Evolutionary conservation across 37 sponge, comb jelly and placozoan species (phyloP), one percentile per base, ranked within the genome.

Genomic region (Tethya wilhelma): DNA sequence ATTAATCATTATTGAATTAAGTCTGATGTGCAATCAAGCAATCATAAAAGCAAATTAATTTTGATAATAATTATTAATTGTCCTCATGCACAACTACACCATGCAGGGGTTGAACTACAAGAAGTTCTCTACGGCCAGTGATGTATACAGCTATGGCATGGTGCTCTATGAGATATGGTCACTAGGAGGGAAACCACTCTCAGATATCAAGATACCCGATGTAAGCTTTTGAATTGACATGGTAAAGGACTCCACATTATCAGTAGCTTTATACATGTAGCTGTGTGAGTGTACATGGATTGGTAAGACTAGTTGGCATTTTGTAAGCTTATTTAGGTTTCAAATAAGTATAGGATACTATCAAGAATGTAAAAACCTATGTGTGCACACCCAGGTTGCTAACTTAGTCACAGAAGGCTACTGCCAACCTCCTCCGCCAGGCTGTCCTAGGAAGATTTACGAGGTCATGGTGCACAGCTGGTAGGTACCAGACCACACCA

Each of bases 81-180:
- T 8, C 33, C 5, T 36, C 37, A 3, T 46, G 55, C 8, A 36
- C 3, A 36, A 3, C 41, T 11, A 0, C 40, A 58, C 34, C 4
- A 11, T 57, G 28, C 55, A 83, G 89, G 84, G 75, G 22, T 49
- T 78, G 8, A 49, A 45, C 36, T 70, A 89, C 64, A 70, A 76
- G 37, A 87, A 79, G 69, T 87, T 63, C 77, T 69, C 82, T 19
- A 67, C 75, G 19, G 56, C 74, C 39, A 88, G 88, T 82, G 88
- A 88, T 75, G 81, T 81, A 1, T 88, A 75, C 62, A 82, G 83
- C 65, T 88, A 82, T 76, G 88, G 88, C 28, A 88, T 82, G 83
- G 23, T 82, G 2, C 63, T 88, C 42, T 88, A 75, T 77, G 88
- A 88, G 49, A 88, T 88, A 3, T 88, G 88, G 88, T 74, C 75